Evolutionary conservation across 2,797 vertebrate species (phyloP).

Genomic region (Pipistrellus kuhlii): DNA sequence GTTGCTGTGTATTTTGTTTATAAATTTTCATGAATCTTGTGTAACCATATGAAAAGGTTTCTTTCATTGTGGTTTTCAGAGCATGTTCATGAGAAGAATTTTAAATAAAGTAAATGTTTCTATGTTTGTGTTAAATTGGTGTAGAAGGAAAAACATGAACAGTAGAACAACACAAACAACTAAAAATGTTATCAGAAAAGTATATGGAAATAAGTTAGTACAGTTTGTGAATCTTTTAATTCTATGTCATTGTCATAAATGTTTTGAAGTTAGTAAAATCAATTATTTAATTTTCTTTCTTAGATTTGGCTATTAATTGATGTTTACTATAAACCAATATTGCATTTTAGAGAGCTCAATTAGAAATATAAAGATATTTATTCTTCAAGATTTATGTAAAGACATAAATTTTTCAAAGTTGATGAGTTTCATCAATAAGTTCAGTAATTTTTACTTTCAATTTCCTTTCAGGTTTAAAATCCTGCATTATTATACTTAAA

Average conservation of each 20-base stretch:
- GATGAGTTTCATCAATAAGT: not conserved
- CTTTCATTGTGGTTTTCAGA: slow-evolving; percentile 22
- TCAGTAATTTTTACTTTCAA: not conserved
- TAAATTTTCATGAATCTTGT: not conserved
- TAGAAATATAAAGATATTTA: not conserved
- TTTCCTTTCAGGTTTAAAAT: not conserved
- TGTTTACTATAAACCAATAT: not conserved
- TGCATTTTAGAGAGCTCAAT: not conserved
- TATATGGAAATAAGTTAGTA: not conserved
- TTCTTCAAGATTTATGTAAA: not conserved
- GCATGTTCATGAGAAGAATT: not conserved
- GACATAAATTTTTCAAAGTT: not conserved
- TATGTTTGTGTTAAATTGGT: not conserved
- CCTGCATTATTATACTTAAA: accelerated
- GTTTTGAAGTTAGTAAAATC: not conserved
- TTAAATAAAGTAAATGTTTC: not conserved
- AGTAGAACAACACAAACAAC: not conserved
- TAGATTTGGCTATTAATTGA: not conserved
- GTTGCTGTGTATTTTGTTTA: not conserved
- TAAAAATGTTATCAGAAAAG: not conserved
- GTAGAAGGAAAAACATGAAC: not conserved
- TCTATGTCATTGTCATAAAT: not conserved
- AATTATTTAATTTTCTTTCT: not conserved
- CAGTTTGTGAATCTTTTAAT: not conserved
- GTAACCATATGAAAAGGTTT: not conserved